Percentiles rank a stretch among this genome's conserved stretches.
Conservation (phyloP, 2,888 invertebrate species). For the Blomia tropicalis region DNA sequence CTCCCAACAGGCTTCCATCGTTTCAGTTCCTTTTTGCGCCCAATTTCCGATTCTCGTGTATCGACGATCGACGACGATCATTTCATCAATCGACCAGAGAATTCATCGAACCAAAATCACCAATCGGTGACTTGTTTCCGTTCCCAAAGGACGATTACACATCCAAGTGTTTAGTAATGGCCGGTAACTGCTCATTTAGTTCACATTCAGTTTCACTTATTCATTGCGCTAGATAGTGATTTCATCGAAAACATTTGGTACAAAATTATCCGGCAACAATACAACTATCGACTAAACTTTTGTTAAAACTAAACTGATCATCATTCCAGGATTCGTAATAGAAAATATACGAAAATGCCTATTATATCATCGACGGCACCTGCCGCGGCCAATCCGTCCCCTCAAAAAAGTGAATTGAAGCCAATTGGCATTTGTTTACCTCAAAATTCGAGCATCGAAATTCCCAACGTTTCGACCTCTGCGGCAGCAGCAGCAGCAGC, state of each 20-base stretch:
- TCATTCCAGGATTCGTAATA: no score
- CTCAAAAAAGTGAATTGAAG: conserved; percentile 14
- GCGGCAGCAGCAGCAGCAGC: background rate
- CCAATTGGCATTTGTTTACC: conserved; percentile 22
- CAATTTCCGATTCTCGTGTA: background rate
- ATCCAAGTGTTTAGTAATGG: background rate
- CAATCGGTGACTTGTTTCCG: no score
- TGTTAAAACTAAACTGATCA: no score
- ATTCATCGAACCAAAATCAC: no score
- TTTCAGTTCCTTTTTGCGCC: background rate
- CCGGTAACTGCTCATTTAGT: background rate
- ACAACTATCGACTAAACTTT: no score
- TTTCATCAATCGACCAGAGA: no score
- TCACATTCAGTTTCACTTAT: background rate
- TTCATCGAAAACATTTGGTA: background rate
- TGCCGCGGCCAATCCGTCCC: conserved; percentile 1
- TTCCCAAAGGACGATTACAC: no score
- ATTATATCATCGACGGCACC: background rate
- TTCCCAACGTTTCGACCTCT: background rate
- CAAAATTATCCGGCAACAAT: background rate
- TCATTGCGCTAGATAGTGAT: background rate
- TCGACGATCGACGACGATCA: no score
- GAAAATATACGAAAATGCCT: background rate
- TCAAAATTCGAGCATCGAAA: conserved; percentile 1
- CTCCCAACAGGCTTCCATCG: background rate